Conservation (phyloP, 2,113 vertebrate species). For the Chaetura pelagica region DNA sequence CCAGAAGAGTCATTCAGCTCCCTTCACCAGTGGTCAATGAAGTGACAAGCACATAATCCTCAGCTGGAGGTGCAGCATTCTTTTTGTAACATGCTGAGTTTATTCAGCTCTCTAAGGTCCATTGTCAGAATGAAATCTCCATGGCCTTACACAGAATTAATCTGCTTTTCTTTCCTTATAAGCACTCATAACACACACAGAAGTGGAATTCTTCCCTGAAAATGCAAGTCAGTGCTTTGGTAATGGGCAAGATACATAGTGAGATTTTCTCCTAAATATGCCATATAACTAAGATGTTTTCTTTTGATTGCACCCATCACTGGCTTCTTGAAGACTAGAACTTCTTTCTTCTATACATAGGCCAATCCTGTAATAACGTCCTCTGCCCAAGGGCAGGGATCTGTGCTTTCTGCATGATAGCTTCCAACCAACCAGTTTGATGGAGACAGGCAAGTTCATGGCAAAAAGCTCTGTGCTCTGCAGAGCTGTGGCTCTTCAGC, state of each 20-base stretch:
- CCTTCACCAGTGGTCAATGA: neutral
- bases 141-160: neutral
- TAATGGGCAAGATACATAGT: neutral
- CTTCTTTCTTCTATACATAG: neutral
- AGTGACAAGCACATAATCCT: neutral
- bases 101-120: neutral
- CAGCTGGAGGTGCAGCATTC: neutral
- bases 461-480: neutral
- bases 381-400: conserved; percentile 66
- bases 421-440: conserved; percentile 1
- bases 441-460: neutral
- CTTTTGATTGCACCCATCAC: neutral
- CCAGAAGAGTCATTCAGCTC: neutral
- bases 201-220: neutral
- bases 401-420: conserved; percentile 14
- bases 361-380: neutral
- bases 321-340: neutral
- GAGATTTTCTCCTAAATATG: neutral
- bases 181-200: neutral
- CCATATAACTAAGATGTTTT: neutral
- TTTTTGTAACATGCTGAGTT: accelerated
- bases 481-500: neutral
- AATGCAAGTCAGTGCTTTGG: neutral
- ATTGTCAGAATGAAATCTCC: neutral
- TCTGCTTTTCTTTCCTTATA: conserved; percentile 1